These are phyloP conservation scores for Lepetodrilus schrolli DNA, from an alignment of 2,888 invertebrate species.

Conservation along the genomic window DNA sequence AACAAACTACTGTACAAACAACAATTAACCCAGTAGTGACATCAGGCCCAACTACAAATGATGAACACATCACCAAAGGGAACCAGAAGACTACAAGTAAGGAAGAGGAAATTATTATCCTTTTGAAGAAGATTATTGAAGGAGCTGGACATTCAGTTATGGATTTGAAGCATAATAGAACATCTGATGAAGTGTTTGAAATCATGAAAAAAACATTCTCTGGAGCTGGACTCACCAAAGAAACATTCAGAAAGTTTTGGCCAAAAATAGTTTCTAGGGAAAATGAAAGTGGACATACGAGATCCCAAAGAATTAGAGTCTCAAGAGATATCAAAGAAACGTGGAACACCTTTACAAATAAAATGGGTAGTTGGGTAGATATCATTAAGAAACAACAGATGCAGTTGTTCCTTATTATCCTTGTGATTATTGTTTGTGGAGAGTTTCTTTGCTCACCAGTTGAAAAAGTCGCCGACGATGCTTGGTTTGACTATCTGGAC, in stretches of 20 bases:
- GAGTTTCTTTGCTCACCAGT: constrained; percentile 64
- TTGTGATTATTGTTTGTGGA: constrained; percentile 63
- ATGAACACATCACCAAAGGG: neutral
- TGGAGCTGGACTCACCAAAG: neutral
- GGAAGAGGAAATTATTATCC: neutral
- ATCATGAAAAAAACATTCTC: too few species aligned
- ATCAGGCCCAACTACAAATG: neutral
- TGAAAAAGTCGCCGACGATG: constrained; percentile 70
- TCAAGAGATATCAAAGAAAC: neutral
- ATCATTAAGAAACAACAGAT: constrained; percentile 48
- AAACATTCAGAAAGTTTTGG: neutral
- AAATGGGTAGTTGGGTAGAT: constrained; percentile 27
- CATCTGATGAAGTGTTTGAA: neutral
- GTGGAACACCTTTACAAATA: constrained; percentile 31
- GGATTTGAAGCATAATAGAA: neutral
- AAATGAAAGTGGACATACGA: too few species aligned
- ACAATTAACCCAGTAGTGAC: neutral
- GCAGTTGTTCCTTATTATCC: constrained; percentile 59
- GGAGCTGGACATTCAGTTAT: neutral
- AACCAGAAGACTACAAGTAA: neutral
- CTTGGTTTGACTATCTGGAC: constrained; percentile 73
- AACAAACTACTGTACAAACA: neutral
- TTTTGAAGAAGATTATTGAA: neutral
- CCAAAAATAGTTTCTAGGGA: neutral
- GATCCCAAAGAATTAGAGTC: neutral